Conservation (phyloP, 2,113 vertebrate genomes). For the Colaptes auratus region DNA sequence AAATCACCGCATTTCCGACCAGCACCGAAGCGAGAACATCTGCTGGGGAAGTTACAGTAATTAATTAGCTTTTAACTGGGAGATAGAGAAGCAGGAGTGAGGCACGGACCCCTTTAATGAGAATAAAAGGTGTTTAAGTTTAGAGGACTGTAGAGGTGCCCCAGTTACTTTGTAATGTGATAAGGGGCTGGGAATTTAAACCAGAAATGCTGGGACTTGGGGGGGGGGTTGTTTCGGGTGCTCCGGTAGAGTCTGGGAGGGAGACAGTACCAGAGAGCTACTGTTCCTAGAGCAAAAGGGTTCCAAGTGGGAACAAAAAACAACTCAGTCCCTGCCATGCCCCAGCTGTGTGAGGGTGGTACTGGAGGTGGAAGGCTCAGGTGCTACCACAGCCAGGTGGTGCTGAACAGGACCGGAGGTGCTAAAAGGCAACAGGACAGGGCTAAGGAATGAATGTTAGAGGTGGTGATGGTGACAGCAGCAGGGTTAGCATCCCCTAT, state of each 20-base stretch:
- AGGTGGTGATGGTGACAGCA: not conserved
- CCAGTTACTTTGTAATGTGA: slow-evolving; percentile 54
- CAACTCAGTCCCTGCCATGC: not conserved
- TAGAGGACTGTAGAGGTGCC: not conserved
- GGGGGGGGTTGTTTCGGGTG: not conserved
- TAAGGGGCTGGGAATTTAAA: slow-evolving; percentile 57
- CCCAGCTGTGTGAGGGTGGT: not conserved
- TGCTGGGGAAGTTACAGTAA: slow-evolving; percentile 66
- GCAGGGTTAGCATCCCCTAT: accelerated
- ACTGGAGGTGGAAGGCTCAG: not conserved
- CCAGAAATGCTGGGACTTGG: not conserved
- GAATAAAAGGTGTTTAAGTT: slow-evolving; percentile 53
- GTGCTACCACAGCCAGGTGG: not conserved
- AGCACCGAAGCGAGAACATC: slow-evolving; percentile 47
- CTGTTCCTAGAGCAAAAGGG: not conserved
- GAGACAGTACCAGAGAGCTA: not conserved
- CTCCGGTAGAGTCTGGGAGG: not conserved
- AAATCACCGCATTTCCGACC: slow-evolving; percentile 41
- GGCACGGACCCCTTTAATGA: slow-evolving; percentile 57
- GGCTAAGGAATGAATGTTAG: not conserved
- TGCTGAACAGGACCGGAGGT: not conserved
- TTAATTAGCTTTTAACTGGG: slow-evolving; percentile 64
- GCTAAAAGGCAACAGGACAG: not conserved
- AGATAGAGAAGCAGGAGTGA: slow-evolving; percentile 36
- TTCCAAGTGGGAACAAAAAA: not conserved